Evolutionary conservation across 2,113 vertebrate species (phyloP), one percentile per base, ranked within the genome.

Genomic region (Egretta garzetta): DNA sequence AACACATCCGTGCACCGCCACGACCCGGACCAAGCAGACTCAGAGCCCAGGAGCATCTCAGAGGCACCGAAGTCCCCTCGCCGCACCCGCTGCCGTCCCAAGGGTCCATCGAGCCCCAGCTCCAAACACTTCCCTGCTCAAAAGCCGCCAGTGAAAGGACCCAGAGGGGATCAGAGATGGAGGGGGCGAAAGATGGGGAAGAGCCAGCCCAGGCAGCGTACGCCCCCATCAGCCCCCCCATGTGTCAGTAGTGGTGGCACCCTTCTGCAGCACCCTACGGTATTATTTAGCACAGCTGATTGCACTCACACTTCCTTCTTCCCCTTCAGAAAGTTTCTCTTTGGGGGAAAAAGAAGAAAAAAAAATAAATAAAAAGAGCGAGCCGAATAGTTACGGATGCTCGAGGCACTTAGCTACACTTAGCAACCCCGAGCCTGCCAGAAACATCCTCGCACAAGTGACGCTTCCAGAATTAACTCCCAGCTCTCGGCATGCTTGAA

Each of bases 331-430:
- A 97, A 97, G 75, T 95, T 94, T 76, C 80, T 88, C 49, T 94
- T 86, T 0, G 7, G 90, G 76, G 72, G 72, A 21, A 45, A 45
- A 45, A 52, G 21, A 27, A 20, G 32, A 28, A 7, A 24, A 35
- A 73, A 16, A 24, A 39, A 30, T 39, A 19, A 9, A 5, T 33
- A 33, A 41, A 84, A 43, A 62, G 58, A 77, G 30, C 15, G 59
- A 95, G 50, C 32, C 0, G 39, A 96, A 89, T 28, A 76, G 92
- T 81, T 92, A 93, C 16, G 71, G 95, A 52, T 95, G 96, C 95
- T 97, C 11, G 27, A 88, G 94, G 97, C 94, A 94, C 92, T 95
- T 97, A 97, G 88, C 96, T 97, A 97, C 96, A 86, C 95, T 94
- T 96, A 97, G 96, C 95, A 98, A 95, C 96, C 81, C 80, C 0